A percentile compares a stretch with the other conserved stretches of the same genome.
These are phyloP conservation scores for Lerema accius DNA, from an alignment of 1,140 invertebrate genomes.

Conservation along the genomic window DNA sequence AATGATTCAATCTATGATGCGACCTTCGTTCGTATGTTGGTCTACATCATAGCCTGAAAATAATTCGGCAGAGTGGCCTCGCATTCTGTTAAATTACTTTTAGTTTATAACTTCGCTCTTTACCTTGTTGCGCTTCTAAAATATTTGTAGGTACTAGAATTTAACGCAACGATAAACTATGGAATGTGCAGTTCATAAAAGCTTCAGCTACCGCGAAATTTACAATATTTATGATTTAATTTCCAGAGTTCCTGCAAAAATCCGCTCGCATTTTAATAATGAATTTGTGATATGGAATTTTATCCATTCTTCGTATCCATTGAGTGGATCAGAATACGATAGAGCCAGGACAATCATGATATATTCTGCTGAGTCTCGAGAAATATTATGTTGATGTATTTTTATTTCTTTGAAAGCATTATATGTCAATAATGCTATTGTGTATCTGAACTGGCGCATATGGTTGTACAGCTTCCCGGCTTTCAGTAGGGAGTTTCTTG, in stretches of 20 bases:
- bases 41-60: slow-evolving; percentile 62
- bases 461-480: too few species aligned
- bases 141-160: slow-evolving; percentile 19
- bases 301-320: too few species aligned
- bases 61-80: slow-evolving; percentile 54
- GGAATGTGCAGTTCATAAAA: not conserved
- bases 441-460: too few species aligned
- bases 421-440: not conserved
- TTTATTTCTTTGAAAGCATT: slow-evolving; percentile 19
- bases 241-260: not conserved
- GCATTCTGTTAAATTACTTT: slow-evolving; percentile 43
- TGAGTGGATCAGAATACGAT: too few species aligned
- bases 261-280: not conserved
- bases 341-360: too few species aligned
- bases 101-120: slow-evolving; percentile 47
- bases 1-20: slow-evolving; percentile 35
- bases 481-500: too few species aligned
- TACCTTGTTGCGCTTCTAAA: slow-evolving; percentile 41
- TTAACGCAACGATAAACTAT: slow-evolving; percentile 7
- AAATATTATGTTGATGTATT: not conserved
- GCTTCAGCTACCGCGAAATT: not conserved
- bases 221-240: not conserved
- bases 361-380: not conserved
- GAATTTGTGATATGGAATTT: not conserved
- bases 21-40: slow-evolving; percentile 50